Evolutionary conservation across 1,140 invertebrate genomes (phyloP), one percentile per base, ranked within the genome.

Genomic region (Microplitis demolitor): DNA sequence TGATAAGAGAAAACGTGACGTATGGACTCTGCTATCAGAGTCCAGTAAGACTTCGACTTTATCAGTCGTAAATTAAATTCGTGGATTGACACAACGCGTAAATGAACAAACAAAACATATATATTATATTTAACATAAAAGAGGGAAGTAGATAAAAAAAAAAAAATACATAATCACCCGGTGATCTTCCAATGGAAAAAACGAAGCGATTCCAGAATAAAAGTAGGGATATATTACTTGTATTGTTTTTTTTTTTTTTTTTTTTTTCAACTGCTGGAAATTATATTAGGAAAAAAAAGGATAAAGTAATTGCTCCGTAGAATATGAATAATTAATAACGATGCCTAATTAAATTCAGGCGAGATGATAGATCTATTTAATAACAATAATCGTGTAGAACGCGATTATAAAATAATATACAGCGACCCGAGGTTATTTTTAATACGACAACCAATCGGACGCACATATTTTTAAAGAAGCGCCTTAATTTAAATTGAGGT

Each of bases 401-500:
- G 73, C 69, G 69, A 66, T 34, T 39, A 72, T 24, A 24, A 24
- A 24, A 24, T 24, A 24, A 68, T 16, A 66, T 73, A 51, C 58
- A 75, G 80, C 79, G 79, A 80, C 83, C 85, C 86, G 85, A 87
- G 86, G 86, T 87, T 87, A 87, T 87, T 87, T 87, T 87, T 87
- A 87, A 87, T 87, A 87, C 85, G 84, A 87, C 86, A 83, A 87
- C 86, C 86, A 86, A 87, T 87, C 86, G 86, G 86, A 82, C 79
- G 79, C 78, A 79, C 74, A 67, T 66, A 16, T 66, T 70, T 67
- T 62, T 33, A 66, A 58, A 51, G 16, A 24, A 64, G 70, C 24
- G 39, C 35, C n/a, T 61, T 24, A 24, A 24, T 24, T 24, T 24
- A 37, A 14, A 54, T 54, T 4, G 39, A 24, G 34, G 31, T 13